Base-by-base conservation (phyloP, 2,888 invertebrate species). In the Schizaphis graminum region DNA sequence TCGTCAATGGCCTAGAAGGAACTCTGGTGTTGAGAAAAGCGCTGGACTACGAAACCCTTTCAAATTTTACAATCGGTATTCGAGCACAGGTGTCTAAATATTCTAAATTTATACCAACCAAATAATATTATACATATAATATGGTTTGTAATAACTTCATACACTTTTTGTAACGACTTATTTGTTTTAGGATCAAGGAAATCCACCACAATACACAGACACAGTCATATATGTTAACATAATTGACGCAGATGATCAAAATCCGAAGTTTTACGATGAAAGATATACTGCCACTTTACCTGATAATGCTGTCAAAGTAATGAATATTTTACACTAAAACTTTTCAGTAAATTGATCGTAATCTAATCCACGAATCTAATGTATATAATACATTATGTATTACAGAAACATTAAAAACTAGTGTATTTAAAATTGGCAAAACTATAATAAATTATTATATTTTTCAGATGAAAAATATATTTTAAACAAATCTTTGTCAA, bases 161-260 rank as follows among this genome's bases (percentile, higher is more conserved):
- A 28, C 0, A 47, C n/a, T 28, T n/a, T 49, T 47, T 16, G 16
- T 13, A 1, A 21, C 11, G 16, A 44, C 13, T 57, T 16, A 8
- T 94, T 86, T 94, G 57, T 95, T 95, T 94, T 96, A 97, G 96
- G 98, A 98, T 96, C 98, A 98, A 96, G 98, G 98, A 49, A 97
- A 97, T 87, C 98, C 98, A 3, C 97, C 98, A 0, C 97, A 97
- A 95, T 97, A 97, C 95, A 97, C 97, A 84, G 98, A 98, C 95
- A 98, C 98, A 0, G 96, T 96, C 56, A 96, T 99, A 8, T 97
- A 97, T 7, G 97, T 99, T 0, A 97, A 97, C 95, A 97, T 98
- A 87, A 97, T 98, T 47, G 98, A 98, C 96, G 98, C 98, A 0
- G 98, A 98, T 95, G 98, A 98, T 96, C 98, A 98, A 96, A 98